Conservation (phyloP, 1,140 invertebrate species). For the Nomia melanderi region DNA sequence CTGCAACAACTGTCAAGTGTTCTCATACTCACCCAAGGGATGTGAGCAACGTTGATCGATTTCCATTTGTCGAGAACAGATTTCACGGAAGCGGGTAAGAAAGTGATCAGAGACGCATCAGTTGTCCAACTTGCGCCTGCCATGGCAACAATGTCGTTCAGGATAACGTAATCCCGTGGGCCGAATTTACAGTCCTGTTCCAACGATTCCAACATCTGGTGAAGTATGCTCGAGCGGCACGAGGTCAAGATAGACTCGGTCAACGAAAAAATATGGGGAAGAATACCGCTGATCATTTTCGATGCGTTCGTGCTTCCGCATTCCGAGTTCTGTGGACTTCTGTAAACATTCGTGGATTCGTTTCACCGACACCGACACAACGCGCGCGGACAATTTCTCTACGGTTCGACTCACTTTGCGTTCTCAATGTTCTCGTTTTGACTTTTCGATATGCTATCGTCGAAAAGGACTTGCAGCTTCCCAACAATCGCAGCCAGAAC, state of each 20-base stretch:
- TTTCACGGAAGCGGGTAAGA: constrained; percentile 83
- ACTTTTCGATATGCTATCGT: constrained; percentile 77
- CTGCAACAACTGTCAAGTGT: too few species aligned
- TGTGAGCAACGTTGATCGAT: constrained; percentile 79
- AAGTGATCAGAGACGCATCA: constrained; percentile 81
- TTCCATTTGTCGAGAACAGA: constrained; percentile 86
- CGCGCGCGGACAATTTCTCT: too few species aligned
- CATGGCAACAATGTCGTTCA: constrained; percentile 84
- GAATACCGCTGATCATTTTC: constrained; percentile 82
- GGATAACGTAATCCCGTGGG: constrained; percentile 79
- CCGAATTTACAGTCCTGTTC: constrained; percentile 80
- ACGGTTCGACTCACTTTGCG: constrained; percentile 62
- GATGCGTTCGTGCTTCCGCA: constrained; percentile 63
- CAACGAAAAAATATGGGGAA: constrained; percentile 84
- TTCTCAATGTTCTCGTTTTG: constrained; percentile 71
- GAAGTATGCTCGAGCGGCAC: constrained; percentile 81
- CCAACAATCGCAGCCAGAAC: constrained; percentile 86
- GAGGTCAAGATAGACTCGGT: constrained; percentile 83
- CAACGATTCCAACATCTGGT: constrained; percentile 81
- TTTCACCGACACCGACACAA: too few species aligned
- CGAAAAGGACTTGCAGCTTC: constrained; percentile 86
- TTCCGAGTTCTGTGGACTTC: constrained; percentile 67
- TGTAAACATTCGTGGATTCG: not conserved
- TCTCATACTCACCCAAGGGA: constrained; percentile 80
- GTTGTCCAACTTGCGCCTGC: constrained; percentile 82